These are phyloP conservation scores for Melanotaenia pygmaea DNA, from an alignment of 2,797 vertebrate genomes.

Conservation along the genomic window DNA sequence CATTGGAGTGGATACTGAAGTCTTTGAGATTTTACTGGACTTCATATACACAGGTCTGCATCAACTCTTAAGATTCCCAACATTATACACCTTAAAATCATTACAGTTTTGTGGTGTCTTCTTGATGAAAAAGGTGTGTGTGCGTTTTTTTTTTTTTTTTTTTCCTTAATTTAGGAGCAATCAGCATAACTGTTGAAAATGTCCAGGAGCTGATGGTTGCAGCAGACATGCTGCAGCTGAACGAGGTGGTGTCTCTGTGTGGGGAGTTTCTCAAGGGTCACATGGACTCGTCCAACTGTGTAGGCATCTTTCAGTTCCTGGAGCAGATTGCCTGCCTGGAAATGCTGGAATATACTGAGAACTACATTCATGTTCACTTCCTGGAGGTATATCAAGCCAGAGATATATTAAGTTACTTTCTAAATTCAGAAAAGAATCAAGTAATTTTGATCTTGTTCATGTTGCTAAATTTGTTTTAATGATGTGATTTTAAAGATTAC, in stretches of 20 bases:
- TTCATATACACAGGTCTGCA: conserved; percentile 91
- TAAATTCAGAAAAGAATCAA: too few species aligned
- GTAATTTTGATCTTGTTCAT: too few species aligned
- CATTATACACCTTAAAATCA: background rate
- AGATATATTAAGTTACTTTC: background rate
- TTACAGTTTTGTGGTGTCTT: background rate
- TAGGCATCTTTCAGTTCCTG: conserved; percentile 95
- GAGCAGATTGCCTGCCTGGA: conserved; percentile 94
- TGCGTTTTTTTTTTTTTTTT: background rate
- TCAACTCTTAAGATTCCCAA: background rate
- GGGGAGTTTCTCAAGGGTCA: conserved; percentile 94
- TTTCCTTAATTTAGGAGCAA: conserved; percentile 78
- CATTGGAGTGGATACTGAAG: conserved; percentile 88
- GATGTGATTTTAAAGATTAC: too few species aligned
- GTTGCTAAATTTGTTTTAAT: too few species aligned
- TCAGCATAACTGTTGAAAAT: conserved; percentile 90
- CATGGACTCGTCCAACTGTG: conserved; percentile 93
- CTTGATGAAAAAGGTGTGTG: background rate
- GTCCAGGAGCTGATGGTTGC: conserved; percentile 96
- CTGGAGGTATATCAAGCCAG: conserved; percentile 83
- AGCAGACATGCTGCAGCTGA: conserved; percentile 97
- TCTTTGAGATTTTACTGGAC: conserved; percentile 91
- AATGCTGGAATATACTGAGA: conserved; percentile 92
- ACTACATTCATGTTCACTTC: conserved; percentile 95
- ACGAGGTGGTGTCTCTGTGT: conserved; percentile 92